Base-by-base conservation (phyloP, 2,113 vertebrate species). In the Edolisoma coerulescens region DNA sequence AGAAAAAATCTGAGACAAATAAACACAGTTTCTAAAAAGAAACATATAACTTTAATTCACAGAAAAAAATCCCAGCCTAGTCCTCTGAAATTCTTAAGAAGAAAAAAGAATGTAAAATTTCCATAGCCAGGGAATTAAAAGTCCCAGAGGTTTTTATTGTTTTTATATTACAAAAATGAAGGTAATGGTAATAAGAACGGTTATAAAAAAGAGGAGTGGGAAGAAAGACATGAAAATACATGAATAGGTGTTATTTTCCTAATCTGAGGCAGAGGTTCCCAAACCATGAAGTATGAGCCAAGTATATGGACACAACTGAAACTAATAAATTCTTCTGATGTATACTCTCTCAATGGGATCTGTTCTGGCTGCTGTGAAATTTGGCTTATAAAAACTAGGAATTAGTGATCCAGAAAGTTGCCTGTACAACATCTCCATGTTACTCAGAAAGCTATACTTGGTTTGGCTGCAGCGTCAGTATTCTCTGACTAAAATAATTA, bases 1-100 rank as follows among this genome's bases (percentile, higher is more conserved):
- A 45, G 54, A 39, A 39, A 39, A 39, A 39, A 39, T 39, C 39
- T 39, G 44, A 67, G 16, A 42, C 11, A 92, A 60, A 84, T 23
- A 52, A 89, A 39, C 3, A 12, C 7, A 18, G 5, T 33, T 80
- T 41, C 9, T 54, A 17, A 77, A 83, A 87, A 41, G 28, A 78
- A 67, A 86, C 17, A 24, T n/a, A 8, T 16, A 30, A 6, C 6
- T 85, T 70, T 30, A 42, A 42, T 41, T 47, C 1, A 45, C 28
- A 39, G 32, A 7, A 71, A 45, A 42, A 69, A 16, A 5, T 0
- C 1, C 2, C 10, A 47, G 1, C 6, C 44, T 50, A 45, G 50
- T 65, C 4, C 11, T 49, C 9, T 67, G 39, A 80, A 84, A 77
- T 54, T 53, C 8, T 30, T 41, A n/a, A 56, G 5, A 7, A 13